These are phyloP conservation scores for Tromatobia lineatoria DNA, from an alignment of 2,888 invertebrate genomes.

Conservation along the genomic window DNA sequence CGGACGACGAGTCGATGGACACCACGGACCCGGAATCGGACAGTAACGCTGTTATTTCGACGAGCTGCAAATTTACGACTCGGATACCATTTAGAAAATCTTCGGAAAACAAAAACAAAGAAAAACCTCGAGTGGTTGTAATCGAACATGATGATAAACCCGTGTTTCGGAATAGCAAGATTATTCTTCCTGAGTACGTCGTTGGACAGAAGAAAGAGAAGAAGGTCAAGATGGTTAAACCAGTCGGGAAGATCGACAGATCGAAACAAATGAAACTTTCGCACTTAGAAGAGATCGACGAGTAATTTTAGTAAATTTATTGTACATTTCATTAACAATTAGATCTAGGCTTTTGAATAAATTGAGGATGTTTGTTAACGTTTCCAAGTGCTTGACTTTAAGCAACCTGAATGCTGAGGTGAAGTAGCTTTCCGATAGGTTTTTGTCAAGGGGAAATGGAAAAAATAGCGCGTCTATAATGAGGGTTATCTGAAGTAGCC, in stretches of 20 bases:
- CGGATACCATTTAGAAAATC: conserved; percentile 77
- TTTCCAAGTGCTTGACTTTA: background rate
- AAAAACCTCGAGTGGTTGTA: conserved; percentile 50
- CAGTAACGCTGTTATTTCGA: conserved; percentile 5
- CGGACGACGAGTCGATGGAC: conserved; percentile 75
- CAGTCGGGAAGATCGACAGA: conserved; percentile 71
- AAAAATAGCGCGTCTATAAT: too few relatives aligned
- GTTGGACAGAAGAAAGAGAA: conserved; percentile 89
- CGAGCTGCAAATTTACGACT: conserved; percentile 56
- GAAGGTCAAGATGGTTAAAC: conserved; percentile 84
- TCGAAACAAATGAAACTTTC: conserved; percentile 86
- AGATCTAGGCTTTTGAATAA: background rate
- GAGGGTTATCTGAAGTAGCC: too few relatives aligned
- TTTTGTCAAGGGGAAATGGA: too few relatives aligned
- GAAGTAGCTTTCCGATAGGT: too few relatives aligned
- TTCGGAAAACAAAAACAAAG: conserved; percentile 27
- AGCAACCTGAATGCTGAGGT: background rate
- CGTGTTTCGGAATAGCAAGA: conserved; percentile 89
- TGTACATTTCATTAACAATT: background rate
- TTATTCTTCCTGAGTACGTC: conserved; percentile 94
- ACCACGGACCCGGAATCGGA: conserved; percentile 58
- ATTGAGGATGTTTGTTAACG: background rate
- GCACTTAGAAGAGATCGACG: conserved; percentile 87
- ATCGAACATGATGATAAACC: conserved; percentile 83
- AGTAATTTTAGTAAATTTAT: conserved; percentile 70